Conservation (phyloP, 1,140 invertebrate species). For the Drosophila littoralis region DNA sequence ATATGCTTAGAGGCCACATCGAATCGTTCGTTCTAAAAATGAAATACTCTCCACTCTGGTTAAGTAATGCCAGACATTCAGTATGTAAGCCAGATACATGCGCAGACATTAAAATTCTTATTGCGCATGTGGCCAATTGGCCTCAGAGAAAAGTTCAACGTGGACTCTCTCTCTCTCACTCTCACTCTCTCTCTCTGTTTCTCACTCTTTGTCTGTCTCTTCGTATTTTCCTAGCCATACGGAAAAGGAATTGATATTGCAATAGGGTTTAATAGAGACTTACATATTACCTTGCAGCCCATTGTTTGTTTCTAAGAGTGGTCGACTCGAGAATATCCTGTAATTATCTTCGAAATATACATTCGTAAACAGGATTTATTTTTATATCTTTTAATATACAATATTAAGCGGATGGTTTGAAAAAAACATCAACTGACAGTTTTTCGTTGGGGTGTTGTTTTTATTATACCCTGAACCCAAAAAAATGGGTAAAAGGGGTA, state of each 20-base stretch:
- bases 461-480: too few relatives aligned
- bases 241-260: constrained; percentile 6
- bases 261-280: neutral
- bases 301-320: too few relatives aligned
- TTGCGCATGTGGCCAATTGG: constrained; percentile 50
- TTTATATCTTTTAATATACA: too few relatives aligned
- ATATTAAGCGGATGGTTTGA: too few relatives aligned
- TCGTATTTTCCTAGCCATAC: constrained; percentile 1
- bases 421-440: too few relatives aligned
- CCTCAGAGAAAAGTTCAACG: neutral
- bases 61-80: constrained; percentile 21
- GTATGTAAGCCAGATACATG: constrained; percentile 2
- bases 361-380: too few relatives aligned
- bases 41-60: constrained; percentile 42
- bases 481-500: too few relatives aligned
- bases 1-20: constrained; percentile 29
- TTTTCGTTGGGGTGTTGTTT: too few relatives aligned
- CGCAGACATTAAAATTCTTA: constrained; percentile 58
- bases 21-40: constrained; percentile 66
- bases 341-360: too few relatives aligned
- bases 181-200: neutral
- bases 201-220: neutral
- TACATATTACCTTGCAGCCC: too few relatives aligned
- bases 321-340: too few relatives aligned
- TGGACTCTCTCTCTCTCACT: neutral